Evolutionary conservation across 2,888 invertebrate genomes (phyloP).

Genomic region (Siphonodentalium dalli): DNA sequence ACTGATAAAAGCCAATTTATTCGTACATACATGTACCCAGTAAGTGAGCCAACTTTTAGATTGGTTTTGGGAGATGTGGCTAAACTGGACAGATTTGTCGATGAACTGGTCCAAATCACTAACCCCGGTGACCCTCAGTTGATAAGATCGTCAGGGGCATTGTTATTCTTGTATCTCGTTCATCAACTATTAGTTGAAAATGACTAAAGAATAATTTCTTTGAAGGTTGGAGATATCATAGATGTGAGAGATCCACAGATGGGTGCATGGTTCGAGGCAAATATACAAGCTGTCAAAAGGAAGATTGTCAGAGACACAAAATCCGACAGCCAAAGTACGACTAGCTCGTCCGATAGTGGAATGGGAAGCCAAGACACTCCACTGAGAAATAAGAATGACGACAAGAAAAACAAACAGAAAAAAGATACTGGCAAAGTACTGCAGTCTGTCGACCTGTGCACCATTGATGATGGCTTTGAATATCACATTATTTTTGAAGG

Average conservation of each 20-base stretch:
- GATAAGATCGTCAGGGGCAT: no score
- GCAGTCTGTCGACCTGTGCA: conserved; percentile 23
- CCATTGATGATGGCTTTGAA: conserved; percentile 45
- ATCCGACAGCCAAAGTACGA: conserved; percentile 8
- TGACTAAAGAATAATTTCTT: conserved; percentile 19
- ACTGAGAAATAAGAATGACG: conserved; percentile 3
- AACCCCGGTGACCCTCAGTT: no score
- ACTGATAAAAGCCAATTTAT: no score
- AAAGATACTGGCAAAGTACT: conserved; percentile 3
- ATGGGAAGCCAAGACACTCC: background rate
- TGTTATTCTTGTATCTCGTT: no score
- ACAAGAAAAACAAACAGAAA: conserved; percentile 2
- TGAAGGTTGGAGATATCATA: conserved; percentile 72
- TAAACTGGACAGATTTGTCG: no score
- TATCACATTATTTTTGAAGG: conserved; percentile 57
- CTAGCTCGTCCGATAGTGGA: conserved; percentile 21
- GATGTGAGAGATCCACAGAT: conserved; percentile 73
- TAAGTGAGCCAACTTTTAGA: no score
- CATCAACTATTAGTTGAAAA: no score
- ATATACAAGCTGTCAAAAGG: conserved; percentile 50
- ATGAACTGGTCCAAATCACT: no score
- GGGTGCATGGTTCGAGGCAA: conserved; percentile 80
- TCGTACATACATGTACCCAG: no score
- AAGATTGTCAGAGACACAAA: conserved; percentile 7
- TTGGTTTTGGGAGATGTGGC: no score